Conservation (phyloP, 2,888 invertebrate species). For the Phengaris arion region DNA sequence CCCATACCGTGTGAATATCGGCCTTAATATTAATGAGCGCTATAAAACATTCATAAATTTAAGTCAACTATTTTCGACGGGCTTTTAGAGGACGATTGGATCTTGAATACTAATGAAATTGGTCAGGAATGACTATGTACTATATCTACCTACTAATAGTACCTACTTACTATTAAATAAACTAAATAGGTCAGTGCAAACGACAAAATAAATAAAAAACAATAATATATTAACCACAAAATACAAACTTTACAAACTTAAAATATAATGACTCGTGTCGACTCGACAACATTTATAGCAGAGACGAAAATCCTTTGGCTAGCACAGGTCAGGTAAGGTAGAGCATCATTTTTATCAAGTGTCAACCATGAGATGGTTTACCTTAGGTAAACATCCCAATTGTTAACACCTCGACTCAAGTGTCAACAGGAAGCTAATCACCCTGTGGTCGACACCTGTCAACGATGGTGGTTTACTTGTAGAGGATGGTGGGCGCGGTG, state of each 20-base stretch:
- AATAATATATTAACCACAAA: conserved; percentile 19
- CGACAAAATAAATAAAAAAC: conserved; percentile 1
- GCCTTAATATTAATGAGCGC: not conserved
- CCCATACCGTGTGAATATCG: not conserved
- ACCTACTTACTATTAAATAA: not conserved
- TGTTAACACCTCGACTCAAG: not conserved
- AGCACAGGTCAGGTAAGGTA: not conserved
- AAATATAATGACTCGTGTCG: conserved; percentile 2
- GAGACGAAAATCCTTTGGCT: not conserved
- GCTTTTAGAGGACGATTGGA: not conserved
- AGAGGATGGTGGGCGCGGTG: conserved; percentile 36
- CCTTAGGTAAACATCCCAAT: not conserved
- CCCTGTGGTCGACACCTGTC: not conserved
- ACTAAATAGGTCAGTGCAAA: not conserved
- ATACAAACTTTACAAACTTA: conserved; percentile 12
- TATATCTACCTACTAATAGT: too few species aligned
- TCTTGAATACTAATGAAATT: not conserved
- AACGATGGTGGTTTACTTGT: conserved; percentile 28
- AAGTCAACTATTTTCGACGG: not conserved
- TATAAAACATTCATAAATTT: not conserved
- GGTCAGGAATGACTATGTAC: not conserved
- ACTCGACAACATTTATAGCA: not conserved
- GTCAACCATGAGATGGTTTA: not conserved
- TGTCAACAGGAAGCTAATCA: not conserved
- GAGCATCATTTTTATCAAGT: not conserved